Evolutionary conservation across 1,140 invertebrate genomes (phyloP).

Genomic region (Paralvinella palmiformis): DNA sequence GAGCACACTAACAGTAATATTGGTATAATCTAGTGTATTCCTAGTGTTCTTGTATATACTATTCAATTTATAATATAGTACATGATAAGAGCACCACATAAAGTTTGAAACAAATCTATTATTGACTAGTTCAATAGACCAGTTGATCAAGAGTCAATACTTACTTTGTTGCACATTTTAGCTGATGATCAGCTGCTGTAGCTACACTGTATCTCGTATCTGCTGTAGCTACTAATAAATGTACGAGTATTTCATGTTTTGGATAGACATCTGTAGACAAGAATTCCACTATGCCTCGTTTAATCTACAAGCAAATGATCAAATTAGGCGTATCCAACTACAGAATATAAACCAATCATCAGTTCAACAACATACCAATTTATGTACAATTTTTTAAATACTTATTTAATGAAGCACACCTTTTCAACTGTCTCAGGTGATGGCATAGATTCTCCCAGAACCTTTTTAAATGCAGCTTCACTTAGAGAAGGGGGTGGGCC

Average conservation of each 20-base stretch:
- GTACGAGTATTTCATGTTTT: conserved; percentile 67
- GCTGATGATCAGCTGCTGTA: too few species aligned
- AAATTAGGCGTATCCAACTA: not conserved
- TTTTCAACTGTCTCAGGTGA: conserved; percentile 78
- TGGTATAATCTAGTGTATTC: too few species aligned
- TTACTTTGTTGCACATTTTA: too few species aligned
- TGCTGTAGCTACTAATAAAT: conserved; percentile 75
- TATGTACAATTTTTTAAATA: too few species aligned
- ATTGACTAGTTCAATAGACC: too few species aligned
- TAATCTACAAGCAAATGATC: conserved; percentile 56
- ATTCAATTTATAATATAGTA: not conserved
- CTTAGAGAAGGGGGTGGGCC: conserved; percentile 68
- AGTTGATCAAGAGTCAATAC: conserved; percentile 26
- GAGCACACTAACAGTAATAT: too few species aligned
- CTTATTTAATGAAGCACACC: conserved; percentile 37
- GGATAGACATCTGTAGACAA: conserved; percentile 69
- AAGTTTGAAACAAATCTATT: not conserved
- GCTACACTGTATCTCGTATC: conserved; percentile 71
- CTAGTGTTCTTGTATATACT: too few species aligned
- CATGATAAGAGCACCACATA: conserved; percentile 7
- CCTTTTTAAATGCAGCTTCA: conserved; percentile 69
- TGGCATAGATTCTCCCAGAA: conserved; percentile 67
- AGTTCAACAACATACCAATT: not conserved
- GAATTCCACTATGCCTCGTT: conserved; percentile 76
- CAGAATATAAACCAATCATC: not conserved